Evolutionary conservation across 1,140 invertebrate species (phyloP).

Genomic region (Geopemphigus sp.): DNA sequence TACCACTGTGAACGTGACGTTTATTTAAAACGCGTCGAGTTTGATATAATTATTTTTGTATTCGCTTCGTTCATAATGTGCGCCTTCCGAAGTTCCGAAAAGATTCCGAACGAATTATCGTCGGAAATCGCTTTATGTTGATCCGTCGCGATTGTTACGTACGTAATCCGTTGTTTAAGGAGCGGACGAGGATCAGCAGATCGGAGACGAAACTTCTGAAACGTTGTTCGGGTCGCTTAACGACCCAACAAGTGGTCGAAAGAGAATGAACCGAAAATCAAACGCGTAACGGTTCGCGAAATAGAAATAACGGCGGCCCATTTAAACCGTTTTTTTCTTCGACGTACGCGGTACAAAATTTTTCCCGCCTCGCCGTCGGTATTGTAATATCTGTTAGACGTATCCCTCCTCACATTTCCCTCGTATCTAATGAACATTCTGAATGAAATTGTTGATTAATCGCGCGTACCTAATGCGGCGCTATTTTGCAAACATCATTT

Average conservation of each 20-base stretch:
- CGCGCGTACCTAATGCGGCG: background rate
- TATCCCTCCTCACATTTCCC: background rate
- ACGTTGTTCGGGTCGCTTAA: background rate
- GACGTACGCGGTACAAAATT: background rate
- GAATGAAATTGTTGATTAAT: constrained; percentile 28
- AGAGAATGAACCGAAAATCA: too few relatives aligned
- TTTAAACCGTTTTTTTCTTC: constrained; percentile 15
- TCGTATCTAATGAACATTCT: constrained; percentile 8
- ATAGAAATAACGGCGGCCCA: background rate
- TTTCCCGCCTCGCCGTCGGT: background rate
- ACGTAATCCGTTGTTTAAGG: background rate
- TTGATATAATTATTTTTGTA: too few relatives aligned
- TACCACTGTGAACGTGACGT: too few relatives aligned
- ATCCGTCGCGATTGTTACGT: too few relatives aligned
- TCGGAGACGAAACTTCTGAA: background rate
- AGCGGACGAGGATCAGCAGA: background rate
- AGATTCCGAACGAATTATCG: too few relatives aligned
- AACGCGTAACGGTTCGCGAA: too few relatives aligned
- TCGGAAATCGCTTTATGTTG: too few relatives aligned
- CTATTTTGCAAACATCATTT: background rate
- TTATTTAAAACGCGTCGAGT: too few relatives aligned
- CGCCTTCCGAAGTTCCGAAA: too few relatives aligned
- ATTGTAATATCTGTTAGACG: background rate
- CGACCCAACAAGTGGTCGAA: background rate
- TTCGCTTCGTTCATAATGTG: too few relatives aligned